Evolutionary conservation across 2,797 vertebrate species (phyloP).

Genomic region (Choloepus didactylus): DNA sequence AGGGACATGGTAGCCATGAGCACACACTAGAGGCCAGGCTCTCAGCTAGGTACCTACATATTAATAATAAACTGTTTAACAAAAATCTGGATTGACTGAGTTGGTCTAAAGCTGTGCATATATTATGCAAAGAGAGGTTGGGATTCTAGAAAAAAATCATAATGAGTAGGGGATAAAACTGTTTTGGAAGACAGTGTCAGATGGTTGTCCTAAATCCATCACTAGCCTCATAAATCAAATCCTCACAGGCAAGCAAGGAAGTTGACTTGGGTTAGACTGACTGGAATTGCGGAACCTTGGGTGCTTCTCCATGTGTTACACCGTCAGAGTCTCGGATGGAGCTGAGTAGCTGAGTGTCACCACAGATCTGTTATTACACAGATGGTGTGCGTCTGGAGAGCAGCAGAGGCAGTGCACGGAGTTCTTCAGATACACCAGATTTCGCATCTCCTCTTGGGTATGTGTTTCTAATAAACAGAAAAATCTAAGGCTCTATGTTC

Average conservation of each 20-base stretch:
- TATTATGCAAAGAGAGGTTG: neutral
- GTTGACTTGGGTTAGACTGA: neutral
- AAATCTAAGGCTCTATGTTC: neutral
- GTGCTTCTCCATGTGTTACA: neutral
- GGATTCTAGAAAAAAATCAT: conserved; percentile 8
- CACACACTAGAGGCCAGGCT: accelerated
- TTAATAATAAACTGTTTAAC: neutral
- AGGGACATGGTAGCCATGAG: neutral
- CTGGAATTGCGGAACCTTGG: neutral
- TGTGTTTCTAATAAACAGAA: neutral
- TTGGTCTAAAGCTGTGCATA: no score
- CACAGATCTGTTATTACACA: neutral
- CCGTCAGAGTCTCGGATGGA: neutral
- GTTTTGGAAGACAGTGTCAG: neutral
- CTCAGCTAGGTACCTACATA: neutral
- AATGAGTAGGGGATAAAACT: neutral
- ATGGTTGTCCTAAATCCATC: conserved; percentile 3
- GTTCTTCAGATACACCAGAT: neutral
- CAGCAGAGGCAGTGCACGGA: neutral
- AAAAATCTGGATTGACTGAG: neutral
- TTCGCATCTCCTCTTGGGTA: neutral
- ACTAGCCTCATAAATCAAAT: neutral
- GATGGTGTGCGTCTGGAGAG: accelerated
- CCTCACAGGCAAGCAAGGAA: neutral
- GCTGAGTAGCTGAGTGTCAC: neutral